phyloP scores from a whole-genome alignment of 2,888 invertebrate genomes.

The Lomographa bimaculata region DNA sequence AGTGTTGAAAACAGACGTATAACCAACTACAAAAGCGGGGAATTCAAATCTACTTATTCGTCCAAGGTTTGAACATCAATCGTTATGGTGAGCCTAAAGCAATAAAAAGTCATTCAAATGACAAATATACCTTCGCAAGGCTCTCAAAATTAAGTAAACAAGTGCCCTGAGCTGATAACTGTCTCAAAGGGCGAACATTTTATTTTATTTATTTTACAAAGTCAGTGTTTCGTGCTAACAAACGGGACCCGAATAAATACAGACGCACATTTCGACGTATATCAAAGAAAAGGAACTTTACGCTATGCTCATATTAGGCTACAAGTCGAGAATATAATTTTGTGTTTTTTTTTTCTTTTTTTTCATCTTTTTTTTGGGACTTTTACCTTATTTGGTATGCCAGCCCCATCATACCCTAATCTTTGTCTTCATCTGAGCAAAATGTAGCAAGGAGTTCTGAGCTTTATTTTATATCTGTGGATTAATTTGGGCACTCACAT shows the following conservation, averaged over 20 bases:
- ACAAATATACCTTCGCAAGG: slow-evolving; percentile 27
- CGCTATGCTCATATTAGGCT: slow-evolving; percentile 3
- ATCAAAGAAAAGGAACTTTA: slow-evolving; percentile 46
- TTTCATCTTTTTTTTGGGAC: too few species aligned
- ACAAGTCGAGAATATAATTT: neutral
- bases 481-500: too few species aligned
- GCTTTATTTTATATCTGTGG: too few species aligned
- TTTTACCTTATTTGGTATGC: too few species aligned
- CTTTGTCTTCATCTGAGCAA: too few species aligned
- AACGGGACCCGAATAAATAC: slow-evolving; percentile 32
- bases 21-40: too few species aligned
- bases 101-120: slow-evolving; percentile 30
- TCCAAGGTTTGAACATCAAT: too few species aligned
- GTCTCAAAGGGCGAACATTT: slow-evolving; percentile 38
- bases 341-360: too few species aligned
- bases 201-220: slow-evolving; percentile 43
- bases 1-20: too few species aligned
- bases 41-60: too few species aligned
- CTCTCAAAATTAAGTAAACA: slow-evolving; percentile 41
- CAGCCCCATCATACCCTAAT: too few species aligned
- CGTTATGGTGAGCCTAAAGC: slow-evolving; percentile 15
- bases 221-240: slow-evolving; percentile 28
- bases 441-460: too few species aligned
- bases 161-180: slow-evolving; percentile 41
- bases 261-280: slow-evolving; percentile 32